phyloP scores from a whole-genome alignment of 2,888 invertebrate species.

The Lycophotia porphyrea region DNA sequence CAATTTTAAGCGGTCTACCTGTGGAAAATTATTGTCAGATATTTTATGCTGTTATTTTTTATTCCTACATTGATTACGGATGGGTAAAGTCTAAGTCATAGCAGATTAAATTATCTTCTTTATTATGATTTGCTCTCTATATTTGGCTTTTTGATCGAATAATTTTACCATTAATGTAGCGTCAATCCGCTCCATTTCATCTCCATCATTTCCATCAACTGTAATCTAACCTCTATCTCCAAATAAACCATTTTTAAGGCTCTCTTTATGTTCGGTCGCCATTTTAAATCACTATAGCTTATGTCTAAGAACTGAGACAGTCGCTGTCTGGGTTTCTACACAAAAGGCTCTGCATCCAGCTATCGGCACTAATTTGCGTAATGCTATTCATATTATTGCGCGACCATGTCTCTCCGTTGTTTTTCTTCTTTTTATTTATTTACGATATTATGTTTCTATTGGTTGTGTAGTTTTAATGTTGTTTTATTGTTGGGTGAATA shows the following conservation, averaged over 20 bases:
- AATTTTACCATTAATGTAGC: neutral
- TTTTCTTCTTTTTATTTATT: constrained; percentile 54
- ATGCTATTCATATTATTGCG: constrained; percentile 75
- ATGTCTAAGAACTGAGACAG: constrained; percentile 59
- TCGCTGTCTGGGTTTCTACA: constrained; percentile 57
- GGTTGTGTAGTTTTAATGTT: constrained; percentile 3
- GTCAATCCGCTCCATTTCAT: neutral
- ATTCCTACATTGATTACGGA: neutral
- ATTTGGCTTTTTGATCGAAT: neutral
- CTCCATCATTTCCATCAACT: neutral
- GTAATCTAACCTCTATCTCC: neutral
- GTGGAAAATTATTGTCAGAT: constrained; percentile 32
- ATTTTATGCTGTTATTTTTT: constrained; percentile 39
- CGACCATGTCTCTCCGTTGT: constrained; percentile 54
- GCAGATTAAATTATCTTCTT: neutral
- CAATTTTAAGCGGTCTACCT: constrained; percentile 32
- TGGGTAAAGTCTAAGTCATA: constrained; percentile 15
- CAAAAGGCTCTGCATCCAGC: constrained; percentile 63
- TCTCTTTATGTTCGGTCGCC: constrained; percentile 30
- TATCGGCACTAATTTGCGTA: constrained; percentile 78
- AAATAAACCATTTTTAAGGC: constrained; percentile 17
- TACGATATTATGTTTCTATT: constrained; percentile 41
- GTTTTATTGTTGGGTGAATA: neutral
- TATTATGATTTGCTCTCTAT: neutral
- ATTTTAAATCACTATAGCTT: constrained; percentile 62